Evolutionary conservation across 2,888 invertebrate species (phyloP), one percentile per base, ranked within the genome.

Genomic region (Metopia argyrocephala): DNA sequence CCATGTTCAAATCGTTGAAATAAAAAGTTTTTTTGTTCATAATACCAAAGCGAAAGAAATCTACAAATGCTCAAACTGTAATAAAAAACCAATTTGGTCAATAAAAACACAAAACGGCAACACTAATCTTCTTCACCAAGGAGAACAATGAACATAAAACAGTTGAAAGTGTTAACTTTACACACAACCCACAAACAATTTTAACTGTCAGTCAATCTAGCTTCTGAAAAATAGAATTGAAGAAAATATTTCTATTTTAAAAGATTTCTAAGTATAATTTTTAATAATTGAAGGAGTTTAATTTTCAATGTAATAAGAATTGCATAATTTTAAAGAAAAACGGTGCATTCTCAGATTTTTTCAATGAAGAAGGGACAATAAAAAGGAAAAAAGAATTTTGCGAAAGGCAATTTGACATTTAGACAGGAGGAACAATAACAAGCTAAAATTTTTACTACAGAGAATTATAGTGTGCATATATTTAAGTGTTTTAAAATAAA

Each of bases 381-480:
- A 38, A 3, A 57, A 52, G 59, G 38, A 25, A 27, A 20, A 57
- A 20, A 45, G 18, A 61, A 25, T 21, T 12, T 45, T 61, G 46
- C 7, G 12, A 50, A 52, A 66, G 25, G 28, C 23, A 27, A 9
- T 48, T 56, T 65, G 50, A 65, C 48, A 65, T 21, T 76, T 20
- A 56, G 27, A 25, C 27, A 56, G 6, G n/a, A n/a, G n/a, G n/a
- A n/a, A 38, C 38, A 38, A 38, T 15, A n/a, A 50, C 31, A 52
- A 69, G 56, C 62, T n/a, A n/a, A 76, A 46, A 50, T 57, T 65
- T 56, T 71, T 61, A 59, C 52, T 50, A 78, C 23, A 68, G 25
- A 28, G 25, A 57, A 57, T 31, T 25, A 15, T 27, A 50, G 66
- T 59, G 45, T 59, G 65, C n/a, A 56, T 3, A 52, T 64, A n/a